Percentiles rank a stretch among this genome's conserved stretches.
phyloP scores from a whole-genome alignment of 2,113 vertebrate genomes.

The Phasianus colchicus region DNA sequence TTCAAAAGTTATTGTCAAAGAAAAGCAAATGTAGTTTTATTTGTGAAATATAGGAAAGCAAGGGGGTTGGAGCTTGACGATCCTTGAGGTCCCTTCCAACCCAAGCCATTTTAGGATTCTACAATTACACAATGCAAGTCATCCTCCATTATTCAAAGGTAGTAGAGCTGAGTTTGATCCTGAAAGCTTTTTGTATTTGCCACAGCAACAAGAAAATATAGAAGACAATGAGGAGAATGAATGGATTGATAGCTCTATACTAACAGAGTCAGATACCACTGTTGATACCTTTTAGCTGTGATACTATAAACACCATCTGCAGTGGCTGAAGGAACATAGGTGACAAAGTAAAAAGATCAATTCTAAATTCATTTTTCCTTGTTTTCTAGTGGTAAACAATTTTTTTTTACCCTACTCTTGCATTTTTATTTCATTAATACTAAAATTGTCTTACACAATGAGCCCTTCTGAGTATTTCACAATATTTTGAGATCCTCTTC shows the following conservation, averaged over 20 bases:
- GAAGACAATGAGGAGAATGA: not conserved
- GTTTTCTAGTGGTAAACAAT: not conserved
- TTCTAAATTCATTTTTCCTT: not conserved
- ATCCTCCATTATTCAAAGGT: not conserved
- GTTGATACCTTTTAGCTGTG: not conserved
- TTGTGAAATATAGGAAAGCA: not conserved
- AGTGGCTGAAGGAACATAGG: not conserved
- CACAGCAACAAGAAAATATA: not conserved
- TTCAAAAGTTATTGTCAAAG: not conserved
- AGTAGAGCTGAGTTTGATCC: not conserved
- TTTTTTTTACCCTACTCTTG: not conserved
- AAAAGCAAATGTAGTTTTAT: not conserved
- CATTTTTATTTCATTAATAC: not conserved
- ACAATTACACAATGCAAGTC: not conserved
- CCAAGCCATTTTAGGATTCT: no score
- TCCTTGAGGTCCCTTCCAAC: no score
- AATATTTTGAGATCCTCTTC: not conserved
- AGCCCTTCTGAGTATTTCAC: not conserved
- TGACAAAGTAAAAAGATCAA: not conserved
- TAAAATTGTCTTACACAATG: not conserved
- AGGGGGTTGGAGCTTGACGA: not conserved
- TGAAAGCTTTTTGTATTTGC: not conserved
- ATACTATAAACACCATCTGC: not conserved
- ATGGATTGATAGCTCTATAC: not conserved
- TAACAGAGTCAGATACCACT: not conserved